Conservation (phyloP, 1,140 invertebrate genomes). For the Calycopis cecrops region DNA sequence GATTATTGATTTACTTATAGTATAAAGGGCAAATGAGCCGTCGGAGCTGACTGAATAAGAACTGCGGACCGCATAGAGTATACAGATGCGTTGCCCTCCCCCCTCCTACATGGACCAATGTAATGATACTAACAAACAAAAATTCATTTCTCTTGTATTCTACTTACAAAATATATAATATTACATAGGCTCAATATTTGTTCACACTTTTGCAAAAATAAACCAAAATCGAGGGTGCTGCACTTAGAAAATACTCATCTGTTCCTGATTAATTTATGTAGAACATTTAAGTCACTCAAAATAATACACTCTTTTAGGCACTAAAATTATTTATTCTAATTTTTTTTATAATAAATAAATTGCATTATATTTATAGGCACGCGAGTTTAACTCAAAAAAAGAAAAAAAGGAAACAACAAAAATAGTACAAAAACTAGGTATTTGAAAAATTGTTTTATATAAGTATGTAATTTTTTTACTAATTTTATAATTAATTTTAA, state of each 20-base stretch:
- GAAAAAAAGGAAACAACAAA: conserved; percentile 44
- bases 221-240: neutral
- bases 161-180: conserved; percentile 1
- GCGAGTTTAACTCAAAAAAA: conserved; percentile 63
- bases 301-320: conserved; percentile 7
- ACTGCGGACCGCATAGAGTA: too few relatives aligned
- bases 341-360: conserved; percentile 8
- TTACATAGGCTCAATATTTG: conserved; percentile 4
- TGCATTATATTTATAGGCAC: conserved; percentile 25
- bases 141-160: too few relatives aligned
- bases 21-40: too few relatives aligned
- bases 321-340: conserved; percentile 1
- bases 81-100: too few relatives aligned
- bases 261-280: conserved; percentile 22
- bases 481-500: conserved; percentile 16
- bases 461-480: conserved; percentile 14
- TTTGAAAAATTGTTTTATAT: conserved; percentile 17
- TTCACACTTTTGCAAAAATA: neutral
- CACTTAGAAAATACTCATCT: conserved; percentile 9
- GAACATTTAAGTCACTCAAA: neutral
- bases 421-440: conserved; percentile 29
- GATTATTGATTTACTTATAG: too few relatives aligned
- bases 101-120: too few relatives aligned
- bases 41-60: too few relatives aligned
- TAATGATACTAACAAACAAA: too few relatives aligned